These are phyloP conservation scores for Pempheris klunzingeri DNA, from an alignment of 2,797 vertebrate species.

Conservation along the genomic window DNA sequence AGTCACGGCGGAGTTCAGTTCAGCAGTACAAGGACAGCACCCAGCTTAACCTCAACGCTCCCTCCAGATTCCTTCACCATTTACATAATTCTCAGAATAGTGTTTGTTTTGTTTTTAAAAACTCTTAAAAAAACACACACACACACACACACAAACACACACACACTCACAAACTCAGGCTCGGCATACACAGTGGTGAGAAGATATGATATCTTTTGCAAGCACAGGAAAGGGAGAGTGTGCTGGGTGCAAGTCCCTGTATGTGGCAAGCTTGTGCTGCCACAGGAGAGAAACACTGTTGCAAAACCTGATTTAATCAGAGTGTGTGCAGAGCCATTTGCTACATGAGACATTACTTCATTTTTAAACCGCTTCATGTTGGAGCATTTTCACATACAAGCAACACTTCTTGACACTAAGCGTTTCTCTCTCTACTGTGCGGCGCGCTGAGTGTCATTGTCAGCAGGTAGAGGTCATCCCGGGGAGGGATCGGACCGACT, in stretches of 20 bases:
- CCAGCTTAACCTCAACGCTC: constrained; percentile 36
- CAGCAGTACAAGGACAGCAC: constrained; percentile 18
- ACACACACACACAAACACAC: constrained; percentile 1
- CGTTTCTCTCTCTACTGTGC: background rate
- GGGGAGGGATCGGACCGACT: constrained; percentile 15
- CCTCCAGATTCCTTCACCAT: constrained; percentile 33
- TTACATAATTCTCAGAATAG: constrained; percentile 39
- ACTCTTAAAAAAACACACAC: no score
- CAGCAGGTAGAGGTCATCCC: constrained; percentile 55
- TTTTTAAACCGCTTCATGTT: constrained; percentile 11
- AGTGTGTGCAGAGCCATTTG: constrained; percentile 12
- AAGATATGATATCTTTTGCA: constrained; percentile 61
- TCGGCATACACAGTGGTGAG: constrained; percentile 1
- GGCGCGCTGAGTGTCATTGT: constrained; percentile 37
- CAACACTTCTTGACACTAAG: background rate
- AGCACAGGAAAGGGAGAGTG: constrained; percentile 54
- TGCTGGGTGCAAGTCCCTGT: constrained; percentile 22
- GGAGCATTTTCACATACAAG: constrained; percentile 3
- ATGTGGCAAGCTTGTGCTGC: constrained; percentile 62
- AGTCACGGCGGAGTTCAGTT: constrained; percentile 19
- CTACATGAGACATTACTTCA: no score
- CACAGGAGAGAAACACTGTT: constrained; percentile 50
- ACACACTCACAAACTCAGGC: constrained; percentile 22
- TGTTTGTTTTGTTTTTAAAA: constrained; percentile 25
- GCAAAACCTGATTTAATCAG: constrained; percentile 67